Conservation (phyloP, 2,797 vertebrate genomes). For the Perodicticus potto region DNA sequence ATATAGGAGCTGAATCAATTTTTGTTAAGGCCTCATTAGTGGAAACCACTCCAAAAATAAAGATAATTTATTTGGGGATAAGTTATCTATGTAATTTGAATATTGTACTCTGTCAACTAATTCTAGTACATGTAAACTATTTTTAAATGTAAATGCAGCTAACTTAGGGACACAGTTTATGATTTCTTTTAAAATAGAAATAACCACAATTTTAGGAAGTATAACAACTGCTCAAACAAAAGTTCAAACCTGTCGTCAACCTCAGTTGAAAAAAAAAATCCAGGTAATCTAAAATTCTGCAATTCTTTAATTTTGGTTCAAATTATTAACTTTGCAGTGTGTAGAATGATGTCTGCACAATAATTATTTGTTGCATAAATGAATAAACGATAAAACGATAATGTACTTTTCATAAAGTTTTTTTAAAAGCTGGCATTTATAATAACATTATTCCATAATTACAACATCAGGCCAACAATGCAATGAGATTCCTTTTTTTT, state of each 20-base stretch:
- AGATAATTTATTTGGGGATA: constrained; percentile 61
- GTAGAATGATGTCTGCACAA: constrained; percentile 31
- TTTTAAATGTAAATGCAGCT: constrained; percentile 71
- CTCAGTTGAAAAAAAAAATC: background rate
- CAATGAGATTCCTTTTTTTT: background rate
- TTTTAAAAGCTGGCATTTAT: constrained; percentile 50
- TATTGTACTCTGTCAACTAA: constrained; percentile 48
- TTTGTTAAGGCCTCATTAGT: background rate
- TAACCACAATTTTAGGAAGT: constrained; percentile 68
- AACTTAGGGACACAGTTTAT: constrained; percentile 54
- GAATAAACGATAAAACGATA: constrained; percentile 24
- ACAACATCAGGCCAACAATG: constrained; percentile 17
- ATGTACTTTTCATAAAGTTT: constrained; percentile 21
- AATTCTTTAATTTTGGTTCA: constrained; percentile 57
- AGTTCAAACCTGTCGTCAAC: constrained; percentile 64
- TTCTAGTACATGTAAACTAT: constrained; percentile 59
- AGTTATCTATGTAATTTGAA: constrained; percentile 70
- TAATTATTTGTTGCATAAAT: constrained; percentile 35
- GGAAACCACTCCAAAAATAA: constrained; percentile 37
- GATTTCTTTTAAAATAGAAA: constrained; percentile 74
- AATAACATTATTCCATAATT: constrained; percentile 24
- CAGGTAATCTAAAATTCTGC: constrained; percentile 44
- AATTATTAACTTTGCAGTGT: constrained; percentile 33
- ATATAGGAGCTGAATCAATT: constrained; percentile 55
- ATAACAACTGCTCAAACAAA: constrained; percentile 74